Evolutionary conservation across 2,113 vertebrate genomes (phyloP).

Genomic region (Electrona antarctica): DNA sequence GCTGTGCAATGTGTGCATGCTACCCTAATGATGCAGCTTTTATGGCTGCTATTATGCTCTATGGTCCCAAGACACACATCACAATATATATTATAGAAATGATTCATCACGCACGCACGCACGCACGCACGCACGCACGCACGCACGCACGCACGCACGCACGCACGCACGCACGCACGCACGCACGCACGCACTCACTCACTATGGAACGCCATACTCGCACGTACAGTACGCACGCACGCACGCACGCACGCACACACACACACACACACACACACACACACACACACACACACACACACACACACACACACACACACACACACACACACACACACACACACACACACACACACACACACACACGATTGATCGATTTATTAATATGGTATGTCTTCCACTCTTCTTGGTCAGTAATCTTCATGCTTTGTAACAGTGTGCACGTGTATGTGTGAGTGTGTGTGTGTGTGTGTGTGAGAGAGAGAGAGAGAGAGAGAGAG

Average conservation of each 20-base stretch:
- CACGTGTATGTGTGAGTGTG: constrained; percentile 6
- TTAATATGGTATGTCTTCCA: neutral
- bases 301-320: constrained; percentile 2
- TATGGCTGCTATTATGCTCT: constrained; percentile 35
- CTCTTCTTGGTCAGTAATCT: neutral
- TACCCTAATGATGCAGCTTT: constrained; percentile 43
- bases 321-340: neutral
- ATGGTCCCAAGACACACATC: constrained; percentile 43
- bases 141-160: neutral
- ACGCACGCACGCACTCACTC: neutral
- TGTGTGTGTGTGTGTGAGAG: neutral
- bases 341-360: neutral
- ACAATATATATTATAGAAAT: constrained; percentile 46
- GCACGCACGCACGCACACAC: neutral
- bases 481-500: too few relatives aligned
- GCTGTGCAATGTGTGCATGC: neutral
- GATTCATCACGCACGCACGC: constrained; percentile 31
- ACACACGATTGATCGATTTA: constrained; percentile 5
- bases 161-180: neutral
- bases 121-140: neutral
- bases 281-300: constrained; percentile 7
- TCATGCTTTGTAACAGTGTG: constrained; percentile 8
- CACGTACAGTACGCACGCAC: neutral
- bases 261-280: neutral
- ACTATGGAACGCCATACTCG: too few relatives aligned